Evolutionary conservation across 2,113 vertebrate species (phyloP).

Genomic region (Balaenoptera acutorostrata): DNA sequence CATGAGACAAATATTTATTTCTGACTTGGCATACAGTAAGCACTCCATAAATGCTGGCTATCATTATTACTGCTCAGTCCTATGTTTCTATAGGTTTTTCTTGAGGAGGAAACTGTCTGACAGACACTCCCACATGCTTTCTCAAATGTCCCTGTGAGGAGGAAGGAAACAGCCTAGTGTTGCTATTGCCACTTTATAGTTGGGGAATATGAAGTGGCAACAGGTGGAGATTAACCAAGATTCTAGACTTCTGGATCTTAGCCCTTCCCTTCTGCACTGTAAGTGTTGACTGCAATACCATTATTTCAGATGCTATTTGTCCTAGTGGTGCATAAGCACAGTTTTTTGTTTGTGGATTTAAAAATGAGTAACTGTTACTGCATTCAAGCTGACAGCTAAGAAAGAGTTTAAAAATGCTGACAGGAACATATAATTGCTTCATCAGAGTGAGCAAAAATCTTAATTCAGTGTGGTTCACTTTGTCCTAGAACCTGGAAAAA

Average conservation of each 20-base stretch:
- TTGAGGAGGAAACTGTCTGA: not conserved
- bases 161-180: not conserved
- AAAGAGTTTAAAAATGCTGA: not conserved
- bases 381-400: not conserved
- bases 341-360: constrained; percentile 10
- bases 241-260: not conserved
- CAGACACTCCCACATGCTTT: not conserved
- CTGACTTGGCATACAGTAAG: not conserved
- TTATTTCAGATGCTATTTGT: constrained; percentile 20
- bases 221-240: not conserved
- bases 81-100: not conserved
- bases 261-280: not conserved
- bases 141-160: not conserved
- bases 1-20: constrained; percentile 13
- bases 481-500: not conserved
- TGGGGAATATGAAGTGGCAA: not conserved
- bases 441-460: not conserved
- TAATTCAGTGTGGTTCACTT: not conserved
- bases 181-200: not conserved
- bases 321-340: not conserved
- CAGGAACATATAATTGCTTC: constrained; percentile 10
- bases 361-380: not conserved
- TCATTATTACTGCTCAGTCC: not conserved
- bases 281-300: not conserved
- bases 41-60: not conserved